Percentiles rank a stretch among this genome's conserved stretches.
These are phyloP conservation scores for Syngnathus scovelli DNA, from an alignment of 2,113 vertebrate genomes.

Conservation along the genomic window DNA sequence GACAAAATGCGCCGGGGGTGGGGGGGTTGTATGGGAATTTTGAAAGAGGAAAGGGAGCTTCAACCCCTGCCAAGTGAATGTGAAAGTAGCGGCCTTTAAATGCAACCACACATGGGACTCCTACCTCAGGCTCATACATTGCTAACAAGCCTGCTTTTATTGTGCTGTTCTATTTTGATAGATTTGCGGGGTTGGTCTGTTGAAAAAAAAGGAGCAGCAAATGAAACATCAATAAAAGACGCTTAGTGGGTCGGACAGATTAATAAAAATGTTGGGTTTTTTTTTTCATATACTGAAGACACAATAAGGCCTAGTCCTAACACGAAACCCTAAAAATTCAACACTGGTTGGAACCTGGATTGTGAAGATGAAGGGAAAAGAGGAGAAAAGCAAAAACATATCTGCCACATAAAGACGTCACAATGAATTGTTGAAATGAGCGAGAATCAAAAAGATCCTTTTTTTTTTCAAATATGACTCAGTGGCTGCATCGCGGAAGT, in stretches of 20 bases:
- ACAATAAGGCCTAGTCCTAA: neutral
- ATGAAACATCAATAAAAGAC: constrained; percentile 16
- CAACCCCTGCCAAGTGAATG: constrained; percentile 8
- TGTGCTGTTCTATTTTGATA: constrained; percentile 7
- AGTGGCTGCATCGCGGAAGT: neutral
- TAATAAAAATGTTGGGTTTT: neutral
- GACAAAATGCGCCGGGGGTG: constrained; percentile 5
- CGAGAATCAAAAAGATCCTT: neutral
- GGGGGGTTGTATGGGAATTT: neutral
- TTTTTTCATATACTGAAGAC: constrained; percentile 9
- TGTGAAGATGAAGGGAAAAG: neutral
- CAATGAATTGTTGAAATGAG: neutral
- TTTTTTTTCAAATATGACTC: neutral
- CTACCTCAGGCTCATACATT: constrained; percentile 9
- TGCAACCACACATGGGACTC: constrained; percentile 6
- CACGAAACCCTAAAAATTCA: too few relatives aligned
- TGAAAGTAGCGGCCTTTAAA: constrained; percentile 12
- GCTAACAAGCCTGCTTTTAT: constrained; percentile 3
- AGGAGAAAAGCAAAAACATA: neutral
- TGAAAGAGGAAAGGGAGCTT: neutral
- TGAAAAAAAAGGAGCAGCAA: constrained; percentile 1
- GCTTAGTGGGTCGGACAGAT: constrained; percentile 8
- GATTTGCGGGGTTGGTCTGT: neutral
- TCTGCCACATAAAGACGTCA: neutral
- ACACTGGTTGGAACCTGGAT: neutral